Evolutionary conservation across 1,140 invertebrate genomes (phyloP).

Genomic region (Calliopsis andreniformis): DNA sequence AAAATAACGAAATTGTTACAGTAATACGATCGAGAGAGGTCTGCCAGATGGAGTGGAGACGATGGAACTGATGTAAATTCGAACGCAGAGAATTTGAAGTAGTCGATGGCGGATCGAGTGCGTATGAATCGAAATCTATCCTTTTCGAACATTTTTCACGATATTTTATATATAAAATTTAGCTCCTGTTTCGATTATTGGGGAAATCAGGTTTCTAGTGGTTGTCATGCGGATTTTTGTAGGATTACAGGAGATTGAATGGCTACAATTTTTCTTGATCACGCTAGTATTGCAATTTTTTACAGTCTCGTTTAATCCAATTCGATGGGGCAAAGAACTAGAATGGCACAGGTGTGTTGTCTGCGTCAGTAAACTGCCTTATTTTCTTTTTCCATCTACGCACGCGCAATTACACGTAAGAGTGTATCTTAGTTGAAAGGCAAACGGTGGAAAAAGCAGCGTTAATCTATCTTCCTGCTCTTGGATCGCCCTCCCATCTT

Average conservation of each 20-base stretch:
- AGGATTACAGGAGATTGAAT: too few species aligned
- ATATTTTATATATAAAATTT: too few species aligned
- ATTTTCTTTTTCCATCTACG: conserved; percentile 6
- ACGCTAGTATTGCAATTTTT: background rate
- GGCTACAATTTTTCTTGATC: background rate
- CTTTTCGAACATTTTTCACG: too few species aligned
- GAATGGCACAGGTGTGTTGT: conserved; percentile 4
- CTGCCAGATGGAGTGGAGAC: too few species aligned
- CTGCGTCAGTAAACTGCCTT: background rate
- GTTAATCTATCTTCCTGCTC: conserved; percentile 26
- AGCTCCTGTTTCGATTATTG: too few species aligned
- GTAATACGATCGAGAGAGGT: background rate
- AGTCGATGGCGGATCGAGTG: background rate
- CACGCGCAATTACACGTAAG: conserved; percentile 23
- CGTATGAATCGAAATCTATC: background rate
- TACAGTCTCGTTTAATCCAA: background rate
- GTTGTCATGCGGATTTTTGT: too few species aligned
- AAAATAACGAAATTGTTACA: conserved; percentile 25
- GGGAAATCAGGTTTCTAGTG: too few species aligned
- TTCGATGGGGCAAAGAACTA: background rate
- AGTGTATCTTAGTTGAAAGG: background rate
- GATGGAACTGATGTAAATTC: conserved; percentile 6
- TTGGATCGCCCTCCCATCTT: conserved; percentile 3
- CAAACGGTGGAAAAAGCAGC: conserved; percentile 24
- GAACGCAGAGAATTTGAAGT: background rate